These are phyloP conservation scores for Lordiphosa clarofinis DNA, from an alignment of 1,140 invertebrate species.

Conservation along the genomic window DNA sequence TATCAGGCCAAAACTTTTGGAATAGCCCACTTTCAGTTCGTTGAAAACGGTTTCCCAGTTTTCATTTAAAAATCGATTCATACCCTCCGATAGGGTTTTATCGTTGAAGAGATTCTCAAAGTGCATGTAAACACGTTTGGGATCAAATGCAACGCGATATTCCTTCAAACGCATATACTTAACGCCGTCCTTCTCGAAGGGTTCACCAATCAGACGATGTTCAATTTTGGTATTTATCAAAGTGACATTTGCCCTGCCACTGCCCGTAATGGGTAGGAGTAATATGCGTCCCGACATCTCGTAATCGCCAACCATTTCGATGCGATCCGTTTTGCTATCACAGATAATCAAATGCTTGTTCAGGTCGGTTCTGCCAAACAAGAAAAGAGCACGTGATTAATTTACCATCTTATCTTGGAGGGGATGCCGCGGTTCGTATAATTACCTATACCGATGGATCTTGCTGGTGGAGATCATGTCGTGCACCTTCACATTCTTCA, in stretches of 20 bases:
- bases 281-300: conserved; percentile 85
- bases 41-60: conserved; percentile 85
- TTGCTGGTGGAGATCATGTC: conserved; percentile 80
- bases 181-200: conserved; percentile 81
- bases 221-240: conserved; percentile 83
- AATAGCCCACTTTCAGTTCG: conserved; percentile 83
- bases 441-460: conserved; percentile 71
- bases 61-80: conserved; percentile 84
- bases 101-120: conserved; percentile 85
- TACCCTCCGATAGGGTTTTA: conserved; percentile 81
- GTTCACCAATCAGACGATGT: conserved; percentile 82
- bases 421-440: conserved; percentile 7
- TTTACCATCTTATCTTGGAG: background rate
- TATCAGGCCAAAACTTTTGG: conserved; percentile 83
- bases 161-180: conserved; percentile 83
- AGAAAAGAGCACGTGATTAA: conserved; percentile 23
- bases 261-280: conserved; percentile 85
- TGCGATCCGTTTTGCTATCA: conserved; percentile 80
- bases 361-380: conserved; percentile 79
- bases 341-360: conserved; percentile 79
- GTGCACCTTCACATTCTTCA: conserved; percentile 81
- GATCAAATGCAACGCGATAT: conserved; percentile 82
- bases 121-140: conserved; percentile 81
- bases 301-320: conserved; percentile 85
- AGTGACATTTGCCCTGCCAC: conserved; percentile 85